Evolutionary conservation across 2,888 invertebrate species (phyloP), one percentile per base, ranked within the genome.

Genomic region (Macrosoma leucophasiata): DNA sequence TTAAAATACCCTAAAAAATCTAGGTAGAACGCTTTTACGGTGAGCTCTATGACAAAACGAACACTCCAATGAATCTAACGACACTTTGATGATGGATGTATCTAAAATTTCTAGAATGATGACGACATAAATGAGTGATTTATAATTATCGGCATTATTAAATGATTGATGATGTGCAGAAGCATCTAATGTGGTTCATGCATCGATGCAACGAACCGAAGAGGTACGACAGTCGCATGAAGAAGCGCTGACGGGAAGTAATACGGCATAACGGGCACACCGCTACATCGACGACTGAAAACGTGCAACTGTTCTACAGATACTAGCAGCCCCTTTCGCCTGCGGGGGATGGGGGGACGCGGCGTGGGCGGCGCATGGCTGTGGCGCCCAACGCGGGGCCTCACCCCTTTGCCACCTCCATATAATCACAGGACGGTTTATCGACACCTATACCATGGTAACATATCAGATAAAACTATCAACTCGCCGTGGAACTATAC

Each of bases 171-270:
- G 55, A 48, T 56, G 77, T 81, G 79, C 81, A 73, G 58, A 82
- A 82, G 82, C 82, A 58, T 75, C 81, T 82, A 84, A 64, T 62
- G 77, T 81, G 82, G 82, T 72, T 62, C 82, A 82, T 84, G 82
- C 82, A 75, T 73, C 56, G 61, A 67, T 73, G 81, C 81, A 76
- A 84, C 82, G 82, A 82, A 84, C 82, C 82, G 69, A 73, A 61
- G 75, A 59, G n/a, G n/a, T n/a, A 66, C 70, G 63, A 70, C 59
- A 68, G 71, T 78, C 70, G 73, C 73, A 71, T 74, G 75, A 54
- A 63, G 76, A 61, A 66, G 65, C 72, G 69, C 72, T 66, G 77
- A 60, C 76, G 68, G 67, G 55, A 63, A 62, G 55, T 59, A 46
- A 58, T 60, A 58, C 76, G 67, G 67, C 82, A 81, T 82, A 64